Conservation (phyloP, 2,888 invertebrate species). For the Eremobia ochroleuca region DNA sequence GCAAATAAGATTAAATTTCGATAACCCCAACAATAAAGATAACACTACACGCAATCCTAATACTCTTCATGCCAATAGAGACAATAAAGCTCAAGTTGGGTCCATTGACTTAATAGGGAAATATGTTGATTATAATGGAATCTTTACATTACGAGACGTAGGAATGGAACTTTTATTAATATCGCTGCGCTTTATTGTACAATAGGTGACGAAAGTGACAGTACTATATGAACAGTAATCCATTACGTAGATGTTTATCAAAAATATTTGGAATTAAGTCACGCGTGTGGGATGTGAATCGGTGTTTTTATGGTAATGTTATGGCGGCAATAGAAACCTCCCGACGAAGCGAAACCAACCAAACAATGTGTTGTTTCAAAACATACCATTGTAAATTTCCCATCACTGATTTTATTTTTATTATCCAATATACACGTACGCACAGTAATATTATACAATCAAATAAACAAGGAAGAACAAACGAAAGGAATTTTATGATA, state of each 20-base stretch:
- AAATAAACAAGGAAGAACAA: slow-evolving; percentile 52
- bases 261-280: slow-evolving; percentile 84
- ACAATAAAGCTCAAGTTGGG: slow-evolving; percentile 74
- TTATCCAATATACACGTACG: slow-evolving; percentile 51
- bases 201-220: slow-evolving; percentile 76
- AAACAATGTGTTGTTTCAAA: slow-evolving; percentile 80
- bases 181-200: slow-evolving; percentile 70
- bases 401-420: slow-evolving; percentile 69
- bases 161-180: slow-evolving; percentile 78
- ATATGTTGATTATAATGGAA: slow-evolving; percentile 75
- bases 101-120: slow-evolving; percentile 72
- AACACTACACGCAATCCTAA: slow-evolving; percentile 68
- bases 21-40: slow-evolving; percentile 43
- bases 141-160: slow-evolving; percentile 75
- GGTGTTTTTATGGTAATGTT: slow-evolving; percentile 84
- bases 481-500: slow-evolving; percentile 46
- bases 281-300: slow-evolving; percentile 80
- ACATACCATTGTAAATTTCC: slow-evolving; percentile 75
- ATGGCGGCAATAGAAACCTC: slow-evolving; percentile 79
- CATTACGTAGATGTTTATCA: slow-evolving; percentile 79
- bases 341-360: slow-evolving; percentile 74
- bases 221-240: slow-evolving; percentile 73
- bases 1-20: slow-evolving; percentile 33
- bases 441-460: slow-evolving; percentile 51
- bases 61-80: slow-evolving; percentile 71